Conservation (phyloP, 2,797 vertebrate species). For the Sylvia borin region DNA sequence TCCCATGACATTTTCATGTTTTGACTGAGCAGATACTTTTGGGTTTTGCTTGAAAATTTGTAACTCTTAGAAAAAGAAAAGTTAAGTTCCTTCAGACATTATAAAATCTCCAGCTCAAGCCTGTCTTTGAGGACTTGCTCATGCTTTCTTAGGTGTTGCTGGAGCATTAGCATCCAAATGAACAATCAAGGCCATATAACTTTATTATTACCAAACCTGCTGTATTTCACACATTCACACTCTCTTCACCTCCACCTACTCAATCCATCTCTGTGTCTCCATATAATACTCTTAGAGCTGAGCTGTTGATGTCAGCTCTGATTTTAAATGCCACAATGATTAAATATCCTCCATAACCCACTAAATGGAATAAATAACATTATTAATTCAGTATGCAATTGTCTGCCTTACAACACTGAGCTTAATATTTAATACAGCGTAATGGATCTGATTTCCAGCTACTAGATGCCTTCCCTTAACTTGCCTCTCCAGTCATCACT, state of each 20-base stretch:
- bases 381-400: conserved; percentile 44
- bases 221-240: conserved; percentile 37
- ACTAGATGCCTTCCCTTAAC: conserved; percentile 28
- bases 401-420: conserved; percentile 11
- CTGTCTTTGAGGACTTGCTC: background rate
- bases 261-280: background rate
- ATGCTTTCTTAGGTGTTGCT: conserved; percentile 2
- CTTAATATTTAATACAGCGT: conserved; percentile 32
- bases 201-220: conserved; percentile 18
- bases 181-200: background rate
- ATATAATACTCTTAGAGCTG: background rate
- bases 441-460: conserved; percentile 43
- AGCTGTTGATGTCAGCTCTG: conserved; percentile 13
- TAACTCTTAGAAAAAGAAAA: background rate
- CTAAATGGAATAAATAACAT: conserved; percentile 56
- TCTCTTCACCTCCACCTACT: conserved; percentile 11
- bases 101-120: background rate
- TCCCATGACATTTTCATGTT: background rate
- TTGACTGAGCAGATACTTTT: background rate
- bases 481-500: conserved; percentile 1
- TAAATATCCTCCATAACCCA: background rate
- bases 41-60: background rate
- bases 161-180: background rate
- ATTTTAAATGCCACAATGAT: background rate
- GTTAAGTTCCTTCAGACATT: background rate